phyloP scores from a whole-genome alignment of 2,888 invertebrate genomes.

The Pseudococcus longispinus region DNA sequence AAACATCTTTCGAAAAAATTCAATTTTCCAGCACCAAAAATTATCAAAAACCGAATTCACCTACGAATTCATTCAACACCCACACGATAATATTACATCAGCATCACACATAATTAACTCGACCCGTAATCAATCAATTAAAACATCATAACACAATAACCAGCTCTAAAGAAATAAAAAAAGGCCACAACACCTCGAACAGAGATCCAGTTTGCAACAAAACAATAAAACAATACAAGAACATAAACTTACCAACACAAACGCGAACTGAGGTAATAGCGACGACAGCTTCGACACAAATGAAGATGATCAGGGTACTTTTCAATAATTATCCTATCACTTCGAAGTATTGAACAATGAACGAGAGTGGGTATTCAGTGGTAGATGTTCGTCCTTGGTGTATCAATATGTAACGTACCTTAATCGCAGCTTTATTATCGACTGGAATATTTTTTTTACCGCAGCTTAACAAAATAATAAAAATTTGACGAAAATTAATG shows the following conservation, averaged over 20 bases:
- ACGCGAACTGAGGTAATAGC: background rate
- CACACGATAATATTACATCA: background rate
- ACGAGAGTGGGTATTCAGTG: background rate
- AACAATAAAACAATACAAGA: background rate
- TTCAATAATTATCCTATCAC: background rate
- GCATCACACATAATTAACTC: background rate
- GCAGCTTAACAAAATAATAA: background rate
- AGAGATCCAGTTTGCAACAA: background rate
- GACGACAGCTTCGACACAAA: background rate
- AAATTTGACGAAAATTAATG: slow-evolving; percentile 38
- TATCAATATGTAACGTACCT: background rate
- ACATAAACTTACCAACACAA: background rate
- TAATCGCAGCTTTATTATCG: background rate
- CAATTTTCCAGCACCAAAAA: background rate
- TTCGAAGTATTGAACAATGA: background rate
- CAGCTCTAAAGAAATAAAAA: background rate
- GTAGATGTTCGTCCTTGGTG: slow-evolving; percentile 7
- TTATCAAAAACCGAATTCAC: background rate
- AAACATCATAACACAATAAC: background rate
- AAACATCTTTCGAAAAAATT: no score
- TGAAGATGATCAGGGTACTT: slow-evolving; percentile 15
- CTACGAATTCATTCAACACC: background rate
- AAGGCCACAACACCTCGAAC: background rate
- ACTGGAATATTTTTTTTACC: background rate
- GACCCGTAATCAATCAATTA: background rate